Evolutionary conservation across 2,797 vertebrate genomes (phyloP).

Genomic region (Rhincodon typus): DNA sequence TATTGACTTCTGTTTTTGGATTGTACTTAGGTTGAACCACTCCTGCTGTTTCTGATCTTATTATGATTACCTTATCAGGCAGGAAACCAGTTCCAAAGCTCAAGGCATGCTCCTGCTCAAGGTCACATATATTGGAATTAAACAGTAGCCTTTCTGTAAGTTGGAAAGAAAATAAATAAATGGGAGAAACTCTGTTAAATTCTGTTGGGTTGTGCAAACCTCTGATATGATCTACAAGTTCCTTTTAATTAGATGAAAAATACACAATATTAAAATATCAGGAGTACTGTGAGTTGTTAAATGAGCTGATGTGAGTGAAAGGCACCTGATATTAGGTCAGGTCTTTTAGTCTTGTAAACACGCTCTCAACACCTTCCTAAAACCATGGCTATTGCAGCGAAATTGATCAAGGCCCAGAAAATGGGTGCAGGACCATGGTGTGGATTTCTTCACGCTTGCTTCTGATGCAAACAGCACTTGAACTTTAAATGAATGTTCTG

Average conservation of each 20-base stretch:
- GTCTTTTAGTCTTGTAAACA: background rate
- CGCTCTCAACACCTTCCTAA: background rate
- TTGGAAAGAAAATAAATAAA: background rate
- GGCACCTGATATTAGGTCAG: too few relatives aligned
- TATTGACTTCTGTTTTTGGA: constrained; percentile 59
- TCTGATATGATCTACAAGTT: background rate
- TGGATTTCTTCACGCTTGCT: background rate
- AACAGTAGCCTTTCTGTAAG: background rate
- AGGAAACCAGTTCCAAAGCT: constrained; percentile 25
- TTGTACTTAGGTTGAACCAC: constrained; percentile 61
- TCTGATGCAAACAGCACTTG: background rate
- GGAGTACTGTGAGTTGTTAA: too few relatives aligned
- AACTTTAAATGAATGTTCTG: background rate
- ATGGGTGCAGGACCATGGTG: background rate
- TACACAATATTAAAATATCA: background rate
- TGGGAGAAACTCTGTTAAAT: background rate
- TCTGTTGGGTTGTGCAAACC: background rate
- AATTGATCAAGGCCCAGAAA: background rate
- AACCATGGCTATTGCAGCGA: background rate
- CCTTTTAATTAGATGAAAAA: constrained; percentile 8
- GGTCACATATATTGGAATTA: background rate
- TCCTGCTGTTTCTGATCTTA: constrained; percentile 51
- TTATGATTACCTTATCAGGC: constrained; percentile 54
- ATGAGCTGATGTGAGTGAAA: background rate
- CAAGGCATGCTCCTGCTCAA: constrained; percentile 4